Conservation (phyloP, 2,113 vertebrate species). For the Anarrhichthys ocellatus region DNA sequence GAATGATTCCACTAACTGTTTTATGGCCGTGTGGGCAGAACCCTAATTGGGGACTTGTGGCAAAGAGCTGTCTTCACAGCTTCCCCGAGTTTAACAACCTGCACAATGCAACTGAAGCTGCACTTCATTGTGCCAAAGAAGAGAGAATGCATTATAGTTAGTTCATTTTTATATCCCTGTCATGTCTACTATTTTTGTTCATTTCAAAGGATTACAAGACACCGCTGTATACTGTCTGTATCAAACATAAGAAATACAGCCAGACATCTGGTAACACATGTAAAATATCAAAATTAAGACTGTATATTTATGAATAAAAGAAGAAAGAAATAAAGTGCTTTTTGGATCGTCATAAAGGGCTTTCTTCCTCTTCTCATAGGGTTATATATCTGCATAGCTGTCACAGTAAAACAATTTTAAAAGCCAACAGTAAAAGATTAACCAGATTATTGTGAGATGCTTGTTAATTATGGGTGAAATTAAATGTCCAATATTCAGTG, state of each 20-base stretch:
- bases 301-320: not conserved
- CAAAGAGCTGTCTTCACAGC: slow-evolving; percentile 74
- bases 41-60: slow-evolving; percentile 84
- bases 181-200: not conserved
- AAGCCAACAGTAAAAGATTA: not conserved
- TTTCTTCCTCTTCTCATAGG: not conserved
- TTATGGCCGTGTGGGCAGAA: slow-evolving; percentile 84
- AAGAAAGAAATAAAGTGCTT: not conserved
- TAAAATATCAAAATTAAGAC: not conserved
- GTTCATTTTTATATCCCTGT: slow-evolving; percentile 14
- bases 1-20: slow-evolving; percentile 85
- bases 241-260: not conserved
- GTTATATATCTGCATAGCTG: not conserved
- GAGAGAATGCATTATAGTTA: slow-evolving; percentile 1
- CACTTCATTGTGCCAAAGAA: slow-evolving; percentile 43
- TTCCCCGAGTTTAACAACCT: slow-evolving; percentile 73
- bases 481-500: not conserved
- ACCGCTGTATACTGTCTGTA: not conserved
- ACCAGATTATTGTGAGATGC: not conserved
- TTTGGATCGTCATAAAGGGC: not conserved
- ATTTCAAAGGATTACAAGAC: not conserved
- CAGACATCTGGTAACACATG: not conserved
- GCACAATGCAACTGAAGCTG: slow-evolving; percentile 53
- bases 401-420: not conserved
- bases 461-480: not conserved